Evolutionary conservation across 2,888 invertebrate species (phyloP).

Genomic region (Hartigia nigra): DNA sequence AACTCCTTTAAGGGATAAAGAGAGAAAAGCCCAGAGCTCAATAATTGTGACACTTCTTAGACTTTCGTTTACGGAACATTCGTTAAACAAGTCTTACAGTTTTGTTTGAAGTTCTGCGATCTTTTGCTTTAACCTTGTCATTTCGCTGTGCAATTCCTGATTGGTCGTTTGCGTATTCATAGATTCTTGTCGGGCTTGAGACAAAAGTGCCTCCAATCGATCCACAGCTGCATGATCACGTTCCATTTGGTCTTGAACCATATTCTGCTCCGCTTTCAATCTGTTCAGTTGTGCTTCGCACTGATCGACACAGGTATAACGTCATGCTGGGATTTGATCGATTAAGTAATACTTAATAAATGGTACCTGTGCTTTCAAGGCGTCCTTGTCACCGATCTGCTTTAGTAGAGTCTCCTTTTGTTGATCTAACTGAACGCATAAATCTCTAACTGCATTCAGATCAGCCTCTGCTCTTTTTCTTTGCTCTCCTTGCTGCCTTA

Average conservation of each 20-base stretch:
- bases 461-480: constrained; percentile 73
- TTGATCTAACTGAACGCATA: constrained; percentile 74
- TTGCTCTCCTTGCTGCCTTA: constrained; percentile 71
- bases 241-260: constrained; percentile 63
- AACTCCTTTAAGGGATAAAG: background rate
- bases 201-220: constrained; percentile 70
- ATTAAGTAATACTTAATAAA: constrained; percentile 7
- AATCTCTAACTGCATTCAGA: constrained; percentile 70
- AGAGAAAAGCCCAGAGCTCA: constrained; percentile 44
- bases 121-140: constrained; percentile 70
- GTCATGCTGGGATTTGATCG: background rate
- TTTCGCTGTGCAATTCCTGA: constrained; percentile 75
- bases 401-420: constrained; percentile 74
- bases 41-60: background rate
- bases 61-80: background rate
- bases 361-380: constrained; percentile 64
- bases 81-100: constrained; percentile 64
- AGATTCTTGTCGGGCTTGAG: constrained; percentile 71
- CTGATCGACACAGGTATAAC: constrained; percentile 50
- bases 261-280: constrained; percentile 65
- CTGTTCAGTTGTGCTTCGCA: constrained; percentile 68
- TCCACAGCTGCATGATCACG: constrained; percentile 68
- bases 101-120: constrained; percentile 68
- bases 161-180: constrained; percentile 73
- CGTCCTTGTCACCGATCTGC: constrained; percentile 69